Evolutionary conservation across 2,888 invertebrate species (phyloP), one percentile per base, ranked within the genome.

Genomic region (Himalopsyche japonica): DNA sequence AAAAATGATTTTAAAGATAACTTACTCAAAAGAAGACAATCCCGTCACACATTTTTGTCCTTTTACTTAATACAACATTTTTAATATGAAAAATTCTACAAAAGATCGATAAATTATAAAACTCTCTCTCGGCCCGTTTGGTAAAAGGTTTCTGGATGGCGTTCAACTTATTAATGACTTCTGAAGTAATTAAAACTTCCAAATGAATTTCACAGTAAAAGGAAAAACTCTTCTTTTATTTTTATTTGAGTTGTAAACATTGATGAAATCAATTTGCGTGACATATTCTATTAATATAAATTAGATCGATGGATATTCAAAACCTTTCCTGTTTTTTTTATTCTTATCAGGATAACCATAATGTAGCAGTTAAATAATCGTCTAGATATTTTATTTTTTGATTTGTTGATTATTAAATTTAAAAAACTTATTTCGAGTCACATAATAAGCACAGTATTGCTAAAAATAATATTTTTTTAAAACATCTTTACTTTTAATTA

Each of bases 161-260:
- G 80, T 82, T 84, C 83, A 81, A 84, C 84, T 87, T 79, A 84
- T 84, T 87, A 87, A 87, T 87, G 86, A 87, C 86, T 86, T 86
- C 80, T 86, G 85, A 87, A 87, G 86, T 86, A 87, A 87, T 87
- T 87, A 87, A 87, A 87, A 87, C 80, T 87, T 87, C 76, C 81
- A 64, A 79, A 80, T 79, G 76, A 85, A 85, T 84, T 84, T 85
- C 57, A 76, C 57, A 48, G 48, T 80, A 79, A 47, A 83, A 83
- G 76, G 79, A 84, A 48, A 80, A 80, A 76, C 32, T 76, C 24
- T 34, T 37, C 32, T 77, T 12, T 37, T 24, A 77, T 77, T 77
- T 77, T 77, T 77, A 37, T 77, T 77, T 34, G 37, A n/a, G 24
- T 37, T 34, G 43, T 77, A 77, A 77, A 77, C 43, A 77, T 43